Conservation (phyloP, 2,113 vertebrate species). For the Anser brachyrhynchus region DNA sequence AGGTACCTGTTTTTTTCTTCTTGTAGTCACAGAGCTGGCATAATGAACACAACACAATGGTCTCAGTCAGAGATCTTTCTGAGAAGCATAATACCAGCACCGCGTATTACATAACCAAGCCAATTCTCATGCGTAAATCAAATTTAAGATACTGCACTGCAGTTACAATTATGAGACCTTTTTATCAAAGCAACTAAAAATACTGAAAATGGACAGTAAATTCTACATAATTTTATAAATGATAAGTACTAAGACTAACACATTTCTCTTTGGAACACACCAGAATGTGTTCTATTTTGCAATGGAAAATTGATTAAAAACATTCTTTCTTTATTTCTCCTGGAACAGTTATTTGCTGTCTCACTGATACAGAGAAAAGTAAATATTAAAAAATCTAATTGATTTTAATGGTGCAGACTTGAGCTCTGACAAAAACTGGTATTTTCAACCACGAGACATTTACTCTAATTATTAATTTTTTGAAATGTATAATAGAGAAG, state of each 20-base stretch:
- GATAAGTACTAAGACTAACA: background rate
- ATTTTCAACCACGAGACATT: background rate
- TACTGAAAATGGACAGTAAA: constrained; percentile 6
- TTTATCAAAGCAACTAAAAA: constrained; percentile 53
- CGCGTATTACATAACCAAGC: constrained; percentile 12
- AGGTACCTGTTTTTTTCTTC: constrained; percentile 68
- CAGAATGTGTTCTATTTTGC: background rate
- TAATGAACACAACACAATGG: constrained; percentile 48
- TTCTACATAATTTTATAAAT: constrained; percentile 14
- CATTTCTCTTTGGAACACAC: background rate
- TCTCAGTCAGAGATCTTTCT: constrained; percentile 48
- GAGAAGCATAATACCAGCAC: constrained; percentile 7
- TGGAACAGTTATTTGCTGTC: background rate
- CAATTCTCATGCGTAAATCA: constrained; percentile 2
- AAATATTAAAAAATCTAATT: background rate
- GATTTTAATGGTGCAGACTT: background rate
- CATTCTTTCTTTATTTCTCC: background rate
- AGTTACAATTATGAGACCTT: constrained; percentile 8
- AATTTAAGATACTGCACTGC: constrained; percentile 36
- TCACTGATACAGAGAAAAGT: background rate
- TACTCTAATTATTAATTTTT: background rate
- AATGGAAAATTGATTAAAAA: constrained; percentile 3
- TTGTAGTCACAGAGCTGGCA: constrained; percentile 62
- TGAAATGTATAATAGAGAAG: background rate
- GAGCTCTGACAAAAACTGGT: background rate